A percentile compares a stretch with the other conserved stretches of the same genome.
Evolutionary conservation across 2,113 vertebrate species (phyloP).

Genomic region (Clarias macrocephalus): DNA sequence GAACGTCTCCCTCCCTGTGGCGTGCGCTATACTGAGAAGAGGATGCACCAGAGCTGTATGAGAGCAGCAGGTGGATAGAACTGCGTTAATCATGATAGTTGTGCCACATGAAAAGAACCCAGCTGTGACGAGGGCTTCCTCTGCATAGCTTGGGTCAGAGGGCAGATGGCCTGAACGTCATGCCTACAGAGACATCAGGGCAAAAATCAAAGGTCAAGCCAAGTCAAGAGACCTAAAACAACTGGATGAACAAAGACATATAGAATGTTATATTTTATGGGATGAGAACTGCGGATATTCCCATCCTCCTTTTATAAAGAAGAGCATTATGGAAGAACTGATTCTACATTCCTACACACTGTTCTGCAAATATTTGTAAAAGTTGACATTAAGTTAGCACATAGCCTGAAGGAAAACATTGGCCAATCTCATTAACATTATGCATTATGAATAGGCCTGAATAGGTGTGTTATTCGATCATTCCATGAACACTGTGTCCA

Average conservation of each 20-base stretch:
- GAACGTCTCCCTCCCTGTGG: neutral
- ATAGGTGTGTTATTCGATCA: neutral
- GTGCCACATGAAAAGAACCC: slow-evolving; percentile 44
- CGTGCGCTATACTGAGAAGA: neutral
- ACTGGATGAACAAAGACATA: neutral
- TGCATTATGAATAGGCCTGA: too few relatives aligned
- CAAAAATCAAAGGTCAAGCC: slow-evolving; percentile 15
- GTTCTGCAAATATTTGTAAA: neutral
- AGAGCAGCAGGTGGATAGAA: slow-evolving; percentile 30
- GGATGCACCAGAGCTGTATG: neutral
- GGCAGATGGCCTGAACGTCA: slow-evolving; percentile 39
- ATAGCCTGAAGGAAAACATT: neutral
- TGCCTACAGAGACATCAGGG: neutral
- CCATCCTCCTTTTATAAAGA: neutral
- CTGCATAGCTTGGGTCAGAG: slow-evolving; percentile 46
- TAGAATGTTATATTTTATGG: neutral
- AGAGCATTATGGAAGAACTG: neutral
- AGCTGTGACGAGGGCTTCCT: slow-evolving; percentile 41
- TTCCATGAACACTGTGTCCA: too few relatives aligned
- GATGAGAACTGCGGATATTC: neutral
- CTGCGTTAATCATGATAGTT: slow-evolving; percentile 19
- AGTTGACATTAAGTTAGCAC: neutral
- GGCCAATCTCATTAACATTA: neutral
- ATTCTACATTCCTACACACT: neutral
- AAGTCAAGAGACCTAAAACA: neutral